Evolutionary conservation across 2,888 invertebrate genomes (phyloP), one percentile per base, ranked within the genome.

Genomic region (Mechanitis mazaeus): DNA sequence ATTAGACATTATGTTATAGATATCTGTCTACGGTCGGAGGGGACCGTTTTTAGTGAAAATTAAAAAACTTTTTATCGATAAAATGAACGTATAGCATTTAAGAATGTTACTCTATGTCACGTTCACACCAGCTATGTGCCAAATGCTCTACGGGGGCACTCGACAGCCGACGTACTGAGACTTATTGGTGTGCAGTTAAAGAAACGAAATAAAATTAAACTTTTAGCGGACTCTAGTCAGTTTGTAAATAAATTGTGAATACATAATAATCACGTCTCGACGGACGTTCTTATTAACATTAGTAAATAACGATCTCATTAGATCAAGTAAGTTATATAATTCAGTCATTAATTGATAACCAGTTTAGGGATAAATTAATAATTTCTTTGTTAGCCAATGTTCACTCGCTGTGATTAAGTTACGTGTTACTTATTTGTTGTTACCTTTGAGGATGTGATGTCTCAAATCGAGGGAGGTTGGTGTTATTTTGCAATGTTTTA

Each of bases 181-280:
- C 80, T 85, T 81, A 80, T 74, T 80, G 78, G 77, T 73, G 79
- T 84, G 83, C 75, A 75, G 74, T 73, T 60, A 79, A 77, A 77
- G 74, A 79, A 79, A 83, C 83, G 78, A 68, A 78, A 82, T 63
- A 80, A 76, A 77, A 75, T 78, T 72, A 70, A 81, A 82, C 78
- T 86, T 84, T 80, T 83, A 85, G 82, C 83, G 84, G 83, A 81
- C 81, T 83, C 88, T 89, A 90, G 89, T 90, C 89, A 88, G 82
- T 85, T 84, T 88, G 88, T 88, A 90, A 83, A 88, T 88, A 90
- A 81, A 84, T 80, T 90, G 89, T 90, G 89, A 90, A 89, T 90
- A 90, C 75, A 81, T 87, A 87, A 84, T 84, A 80, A 83, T 80
- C 82, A 75, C 86, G 87, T 85, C 87, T 75, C 50, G 76, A 80